Conservation (phyloP, 2,113 vertebrate species). For the Nesogale talazaci region DNA sequence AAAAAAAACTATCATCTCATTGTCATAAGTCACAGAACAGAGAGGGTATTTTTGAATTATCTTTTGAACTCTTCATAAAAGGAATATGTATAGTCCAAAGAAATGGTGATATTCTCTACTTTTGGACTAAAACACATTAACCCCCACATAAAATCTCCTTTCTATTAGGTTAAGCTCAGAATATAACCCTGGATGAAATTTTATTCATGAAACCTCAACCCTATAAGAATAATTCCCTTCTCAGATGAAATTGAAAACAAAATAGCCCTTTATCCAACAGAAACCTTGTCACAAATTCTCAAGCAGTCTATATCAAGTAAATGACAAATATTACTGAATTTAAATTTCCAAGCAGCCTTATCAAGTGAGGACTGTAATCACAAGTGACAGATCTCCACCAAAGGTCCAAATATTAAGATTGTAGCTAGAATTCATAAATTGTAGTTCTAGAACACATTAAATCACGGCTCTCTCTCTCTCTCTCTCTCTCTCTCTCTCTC, state of each 20-base stretch:
- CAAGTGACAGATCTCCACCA: too few species aligned
- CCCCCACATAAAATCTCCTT: neutral
- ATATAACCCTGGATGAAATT: neutral
- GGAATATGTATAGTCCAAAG: neutral
- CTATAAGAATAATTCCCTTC: neutral
- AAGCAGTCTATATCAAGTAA: neutral
- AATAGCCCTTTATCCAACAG: neutral
- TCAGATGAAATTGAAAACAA: neutral
- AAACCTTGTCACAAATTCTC: conserved; percentile 41
- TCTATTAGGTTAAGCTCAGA: neutral
- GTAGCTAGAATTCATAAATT: too few species aligned
- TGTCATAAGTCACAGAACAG: conserved; percentile 26
- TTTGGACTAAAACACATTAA: neutral
- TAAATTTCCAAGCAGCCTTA: too few species aligned
- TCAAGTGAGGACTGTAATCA: too few species aligned
- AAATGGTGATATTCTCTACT: neutral
- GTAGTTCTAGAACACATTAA: too few species aligned
- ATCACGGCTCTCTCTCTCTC: too few species aligned
- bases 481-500: too few species aligned
- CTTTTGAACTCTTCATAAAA: conserved; percentile 23
- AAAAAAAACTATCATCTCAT: neutral
- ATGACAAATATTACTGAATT: too few species aligned
- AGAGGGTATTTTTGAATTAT: neutral
- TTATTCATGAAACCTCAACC: neutral
- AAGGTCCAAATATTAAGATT: too few species aligned